Percentiles rank a stretch among this genome's conserved stretches.
These are phyloP conservation scores for Drosophila rhopaloa DNA, from an alignment of 1,140 invertebrate genomes.

Conservation along the genomic window DNA sequence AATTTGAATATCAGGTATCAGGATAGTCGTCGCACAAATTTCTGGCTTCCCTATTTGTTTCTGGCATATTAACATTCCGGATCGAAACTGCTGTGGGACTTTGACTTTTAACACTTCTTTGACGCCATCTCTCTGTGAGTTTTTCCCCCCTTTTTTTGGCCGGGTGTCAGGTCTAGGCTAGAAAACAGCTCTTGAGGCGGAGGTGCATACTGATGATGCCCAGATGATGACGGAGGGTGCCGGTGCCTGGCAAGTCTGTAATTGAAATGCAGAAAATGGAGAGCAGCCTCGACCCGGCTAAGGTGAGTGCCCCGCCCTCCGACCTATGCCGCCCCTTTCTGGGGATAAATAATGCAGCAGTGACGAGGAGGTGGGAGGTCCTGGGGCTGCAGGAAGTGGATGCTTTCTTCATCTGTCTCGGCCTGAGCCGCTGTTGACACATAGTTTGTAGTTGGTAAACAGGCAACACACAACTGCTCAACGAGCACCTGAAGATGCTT, in stretches of 20 bases:
- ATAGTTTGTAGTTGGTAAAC: constrained; percentile 79
- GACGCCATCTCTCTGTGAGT: background rate
- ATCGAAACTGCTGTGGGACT: constrained; percentile 8
- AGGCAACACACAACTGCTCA: constrained; percentile 57
- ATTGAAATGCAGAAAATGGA: constrained; percentile 70
- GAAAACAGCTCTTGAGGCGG: constrained; percentile 46
- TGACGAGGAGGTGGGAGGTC: background rate
- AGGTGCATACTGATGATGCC: constrained; percentile 53
- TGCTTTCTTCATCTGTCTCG: constrained; percentile 72
- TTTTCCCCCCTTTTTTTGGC: background rate
- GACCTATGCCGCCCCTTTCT: constrained; percentile 7
- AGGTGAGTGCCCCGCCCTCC: constrained; percentile 9
- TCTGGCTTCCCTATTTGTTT: background rate
- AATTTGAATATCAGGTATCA: background rate
- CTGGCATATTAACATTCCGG: constrained; percentile 10
- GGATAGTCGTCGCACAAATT: too few species aligned
- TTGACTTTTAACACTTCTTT: constrained; percentile 26
- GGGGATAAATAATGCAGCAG: constrained; percentile 77
- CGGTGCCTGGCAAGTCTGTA: constrained; percentile 49
- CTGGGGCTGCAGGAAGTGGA: constrained; percentile 10
- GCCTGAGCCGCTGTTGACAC: constrained; percentile 70
- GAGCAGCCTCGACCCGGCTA: constrained; percentile 65
- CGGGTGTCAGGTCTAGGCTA: constrained; percentile 31
- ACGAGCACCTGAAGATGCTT: constrained; percentile 75
- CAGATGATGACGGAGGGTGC: constrained; percentile 24